These are phyloP conservation scores for Schizotus pectinicornis DNA, from an alignment of 2,888 invertebrate genomes.

Conservation along the genomic window DNA sequence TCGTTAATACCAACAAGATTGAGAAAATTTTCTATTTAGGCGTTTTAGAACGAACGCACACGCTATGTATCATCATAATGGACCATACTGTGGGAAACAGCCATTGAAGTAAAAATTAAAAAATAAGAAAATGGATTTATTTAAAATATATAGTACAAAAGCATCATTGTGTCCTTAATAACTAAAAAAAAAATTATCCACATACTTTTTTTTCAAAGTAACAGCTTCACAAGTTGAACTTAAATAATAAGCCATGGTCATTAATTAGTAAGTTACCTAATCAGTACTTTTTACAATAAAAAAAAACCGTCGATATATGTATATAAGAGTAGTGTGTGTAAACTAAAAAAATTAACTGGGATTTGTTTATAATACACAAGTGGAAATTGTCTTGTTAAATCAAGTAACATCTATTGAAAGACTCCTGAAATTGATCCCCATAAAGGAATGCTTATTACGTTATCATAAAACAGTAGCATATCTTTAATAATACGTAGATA, in stretches of 20 bases:
- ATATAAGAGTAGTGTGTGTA: slow-evolving; percentile 28
- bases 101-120: no score
- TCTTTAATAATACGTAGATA: slow-evolving; percentile 1
- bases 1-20: no score
- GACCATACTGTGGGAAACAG: no score
- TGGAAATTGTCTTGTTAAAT: slow-evolving; percentile 28
- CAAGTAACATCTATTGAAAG: slow-evolving; percentile 42
- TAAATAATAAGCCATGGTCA: slow-evolving; percentile 34
- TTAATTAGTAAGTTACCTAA: slow-evolving; percentile 42
- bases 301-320: slow-evolving; percentile 38
- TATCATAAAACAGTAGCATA: no score
- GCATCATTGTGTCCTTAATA: slow-evolving; percentile 36
- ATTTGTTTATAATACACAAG: slow-evolving; percentile 27
- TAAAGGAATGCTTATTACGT: slow-evolving; percentile 34
- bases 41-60: no score
- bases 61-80: no score
- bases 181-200: slow-evolving; percentile 25
- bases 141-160: slow-evolving; percentile 52
- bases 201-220: slow-evolving; percentile 23
- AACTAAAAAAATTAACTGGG: slow-evolving; percentile 34
- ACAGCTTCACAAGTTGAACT: slow-evolving; percentile 30
- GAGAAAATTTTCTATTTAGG: no score
- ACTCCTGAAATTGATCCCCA: slow-evolving; percentile 33
- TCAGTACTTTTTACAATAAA: slow-evolving; percentile 58
- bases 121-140: slow-evolving; percentile 37